Conservation (phyloP, 2,113 vertebrate genomes). For the Mugil cephalus region DNA sequence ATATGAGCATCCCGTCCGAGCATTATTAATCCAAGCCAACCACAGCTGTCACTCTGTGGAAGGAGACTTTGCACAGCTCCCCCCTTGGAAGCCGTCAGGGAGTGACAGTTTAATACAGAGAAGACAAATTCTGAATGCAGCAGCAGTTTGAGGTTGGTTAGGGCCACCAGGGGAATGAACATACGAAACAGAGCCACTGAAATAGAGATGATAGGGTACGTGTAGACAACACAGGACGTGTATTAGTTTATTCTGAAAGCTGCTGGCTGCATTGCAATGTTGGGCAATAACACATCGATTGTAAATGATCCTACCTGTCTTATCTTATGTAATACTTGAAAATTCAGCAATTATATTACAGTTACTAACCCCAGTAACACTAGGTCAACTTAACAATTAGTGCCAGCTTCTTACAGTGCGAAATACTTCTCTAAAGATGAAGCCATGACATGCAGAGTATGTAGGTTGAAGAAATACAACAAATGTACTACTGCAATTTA, state of each 20-base stretch:
- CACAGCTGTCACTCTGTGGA: conserved; percentile 9
- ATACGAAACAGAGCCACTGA: background rate
- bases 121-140: background rate
- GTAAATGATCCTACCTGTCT: no score
- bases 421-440: no score
- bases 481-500: no score
- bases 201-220: background rate
- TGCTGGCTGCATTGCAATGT: background rate
- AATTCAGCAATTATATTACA: no score
- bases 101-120: conserved; percentile 6
- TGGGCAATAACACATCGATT: no score
- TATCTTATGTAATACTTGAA: no score
- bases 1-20: conserved; percentile 7
- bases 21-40: conserved; percentile 4
- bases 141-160: background rate
- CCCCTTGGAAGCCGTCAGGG: background rate
- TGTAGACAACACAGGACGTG: background rate
- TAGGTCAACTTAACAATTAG: no score
- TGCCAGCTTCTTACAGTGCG: no score
- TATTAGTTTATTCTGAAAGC: background rate
- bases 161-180: background rate
- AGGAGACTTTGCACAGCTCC: background rate
- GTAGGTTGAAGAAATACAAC: no score
- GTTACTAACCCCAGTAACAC: no score
- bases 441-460: no score